Conservation (phyloP, 2,888 invertebrate species). For the Scelioninae gen. 2 region DNA sequence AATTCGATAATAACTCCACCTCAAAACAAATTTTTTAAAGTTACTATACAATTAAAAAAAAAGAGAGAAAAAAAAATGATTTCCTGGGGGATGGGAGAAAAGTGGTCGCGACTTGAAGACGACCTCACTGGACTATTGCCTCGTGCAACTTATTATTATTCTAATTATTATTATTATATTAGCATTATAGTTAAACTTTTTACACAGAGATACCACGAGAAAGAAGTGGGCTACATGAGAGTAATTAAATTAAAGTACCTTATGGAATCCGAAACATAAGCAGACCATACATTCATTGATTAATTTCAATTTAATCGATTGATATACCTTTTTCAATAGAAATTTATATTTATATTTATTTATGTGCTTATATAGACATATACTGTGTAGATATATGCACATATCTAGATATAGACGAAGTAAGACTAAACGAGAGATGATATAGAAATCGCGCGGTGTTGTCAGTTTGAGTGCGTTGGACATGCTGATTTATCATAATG, state of each 20-base stretch:
- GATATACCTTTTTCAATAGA: constrained; percentile 47
- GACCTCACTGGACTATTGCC: constrained; percentile 68
- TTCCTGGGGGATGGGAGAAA: constrained; percentile 38
- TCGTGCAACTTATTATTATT: constrained; percentile 70
- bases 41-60: constrained; percentile 7
- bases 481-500: constrained; percentile 71
- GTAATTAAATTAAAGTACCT: constrained; percentile 71
- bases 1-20: constrained; percentile 43
- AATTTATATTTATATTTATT: constrained; percentile 39
- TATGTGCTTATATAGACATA: constrained; percentile 32
- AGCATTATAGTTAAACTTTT: constrained; percentile 74
- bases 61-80: constrained; percentile 13
- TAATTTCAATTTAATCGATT: constrained; percentile 44
- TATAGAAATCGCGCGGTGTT: constrained; percentile 64
- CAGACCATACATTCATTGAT: constrained; percentile 26
- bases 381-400: constrained; percentile 23
- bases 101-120: constrained; percentile 5
- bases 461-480: constrained; percentile 71
- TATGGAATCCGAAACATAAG: constrained; percentile 49
- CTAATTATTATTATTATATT: constrained; percentile 71
- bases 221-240: constrained; percentile 66
- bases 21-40: constrained; percentile 38
- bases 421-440: constrained; percentile 55
- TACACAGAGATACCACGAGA: constrained; percentile 71
- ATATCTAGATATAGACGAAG: constrained; percentile 35